Base-by-base conservation (phyloP, 92 coral and sea anemone genomes). In the Anthopleura xanthogrammica region DNA sequence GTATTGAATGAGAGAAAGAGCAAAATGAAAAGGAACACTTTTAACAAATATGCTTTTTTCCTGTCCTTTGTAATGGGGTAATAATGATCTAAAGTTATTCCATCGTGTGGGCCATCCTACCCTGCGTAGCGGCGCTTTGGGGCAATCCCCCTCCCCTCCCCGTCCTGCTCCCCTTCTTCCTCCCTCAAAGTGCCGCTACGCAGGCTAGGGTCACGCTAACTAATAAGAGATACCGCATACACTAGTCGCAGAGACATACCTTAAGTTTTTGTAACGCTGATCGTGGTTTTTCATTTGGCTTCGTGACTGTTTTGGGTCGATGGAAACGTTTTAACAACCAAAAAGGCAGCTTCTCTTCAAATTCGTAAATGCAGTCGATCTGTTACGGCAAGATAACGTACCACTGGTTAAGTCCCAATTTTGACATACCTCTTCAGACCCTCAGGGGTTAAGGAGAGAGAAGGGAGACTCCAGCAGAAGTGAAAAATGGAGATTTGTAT, bases 291-390 rank as follows among this genome's bases (percentile, higher is more conserved):
- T 79, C 62, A 76, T 90, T 90, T 16, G 93, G 93, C 56, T 68
- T 86, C 41, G 60, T 41, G 40, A 90, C 80, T 0, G 82, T 60
- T 68, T 75, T 76, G 5, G 78, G 60, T 74, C 64, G 85, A 77
- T 90, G 80, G 52, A 90, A 82, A 23, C 91, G 88, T 24, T 76
- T 82, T 57, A 81, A 86, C 58, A 90, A 22, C 80, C 87, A 83
- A 40, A 80, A 22, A 0, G 93, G 93, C n/a, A 87, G 72, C 75
- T 90, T 90, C 54, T 87, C 93, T 72, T 77, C 78, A 62, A 90
- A 90, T 70, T 87, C 87, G 52, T 83, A 82, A 40, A 90, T 87
- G 23, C 84, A 79, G 60, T 90, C 91, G 79, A 90, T 87, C 93
- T 90, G 77, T 10, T 9, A 57, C 36, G 13, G 7, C 16, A 65